Evolutionary conservation across 2,888 invertebrate species (phyloP).

Genomic region (Ennomos quercinarius): DNA sequence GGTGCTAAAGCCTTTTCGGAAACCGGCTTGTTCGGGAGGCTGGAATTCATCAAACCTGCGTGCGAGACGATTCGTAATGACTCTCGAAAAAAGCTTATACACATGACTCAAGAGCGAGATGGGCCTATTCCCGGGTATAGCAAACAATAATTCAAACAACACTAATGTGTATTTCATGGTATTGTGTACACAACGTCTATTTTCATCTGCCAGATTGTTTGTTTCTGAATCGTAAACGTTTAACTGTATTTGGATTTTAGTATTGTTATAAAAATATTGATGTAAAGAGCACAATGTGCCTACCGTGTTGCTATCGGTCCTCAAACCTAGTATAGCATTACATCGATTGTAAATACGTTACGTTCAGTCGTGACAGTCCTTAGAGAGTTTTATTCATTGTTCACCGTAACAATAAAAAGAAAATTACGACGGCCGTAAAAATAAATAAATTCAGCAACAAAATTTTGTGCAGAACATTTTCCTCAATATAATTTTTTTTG

Average conservation of each 20-base stretch:
- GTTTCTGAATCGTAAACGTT: slow-evolving; percentile 11
- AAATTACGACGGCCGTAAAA: slow-evolving; percentile 41
- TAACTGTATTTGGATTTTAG: slow-evolving; percentile 15
- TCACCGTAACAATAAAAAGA: slow-evolving; percentile 42
- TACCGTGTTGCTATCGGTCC: slow-evolving; percentile 7
- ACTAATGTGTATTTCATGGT: slow-evolving; percentile 15
- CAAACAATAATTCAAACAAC: slow-evolving; percentile 1
- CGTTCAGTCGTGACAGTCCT: slow-evolving; percentile 36
- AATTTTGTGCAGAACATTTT: slow-evolving; percentile 30
- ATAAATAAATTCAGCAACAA: slow-evolving; percentile 40
- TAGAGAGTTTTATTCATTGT: slow-evolving; percentile 38
- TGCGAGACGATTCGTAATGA: no score
- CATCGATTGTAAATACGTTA: slow-evolving; percentile 29
- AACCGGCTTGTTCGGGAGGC: no score
- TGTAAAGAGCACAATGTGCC: slow-evolving; percentile 4
- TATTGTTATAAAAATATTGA: slow-evolving; percentile 10
- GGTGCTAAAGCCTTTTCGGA: no score
- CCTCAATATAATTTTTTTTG: slow-evolving; percentile 37
- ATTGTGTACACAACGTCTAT: not conserved
- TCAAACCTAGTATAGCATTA: slow-evolving; percentile 18
- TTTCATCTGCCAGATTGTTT: not conserved
- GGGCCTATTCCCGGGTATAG: not conserved
- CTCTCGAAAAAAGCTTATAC: no score
- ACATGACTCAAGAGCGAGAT: no score
- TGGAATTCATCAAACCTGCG: no score